phyloP scores from a whole-genome alignment of 1,140 invertebrate species.

The Helicoverpa zea region DNA sequence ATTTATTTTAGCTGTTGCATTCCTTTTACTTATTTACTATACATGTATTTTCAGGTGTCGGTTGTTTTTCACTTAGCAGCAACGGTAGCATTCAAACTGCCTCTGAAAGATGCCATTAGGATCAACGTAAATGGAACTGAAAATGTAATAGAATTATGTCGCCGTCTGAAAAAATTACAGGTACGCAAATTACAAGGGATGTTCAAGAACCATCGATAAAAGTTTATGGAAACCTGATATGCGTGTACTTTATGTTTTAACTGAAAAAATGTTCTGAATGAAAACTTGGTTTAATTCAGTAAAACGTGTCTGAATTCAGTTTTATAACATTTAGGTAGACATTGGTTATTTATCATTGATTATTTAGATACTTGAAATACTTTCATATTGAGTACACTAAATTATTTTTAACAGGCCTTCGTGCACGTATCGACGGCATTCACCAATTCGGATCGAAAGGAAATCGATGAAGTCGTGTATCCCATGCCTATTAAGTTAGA shows the following conservation, averaged over 20 bases:
- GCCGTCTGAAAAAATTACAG: constrained; percentile 43
- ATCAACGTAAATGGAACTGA: constrained; percentile 40
- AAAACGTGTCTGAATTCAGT: no score
- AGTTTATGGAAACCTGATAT: no score
- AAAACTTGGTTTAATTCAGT: no score
- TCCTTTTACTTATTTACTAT: no score
- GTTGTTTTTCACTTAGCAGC: constrained; percentile 49
- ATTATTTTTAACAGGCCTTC: constrained; percentile 32
- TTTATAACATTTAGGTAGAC: no score
- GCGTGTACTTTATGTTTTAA: background rate
- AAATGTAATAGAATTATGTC: constrained; percentile 41
- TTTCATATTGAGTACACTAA: no score
- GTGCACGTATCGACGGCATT: constrained; percentile 51
- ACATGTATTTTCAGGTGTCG: constrained; percentile 9
- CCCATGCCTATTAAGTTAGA: constrained; percentile 33
- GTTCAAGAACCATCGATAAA: no score
- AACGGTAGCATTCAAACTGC: constrained; percentile 26
- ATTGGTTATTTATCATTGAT: no score
- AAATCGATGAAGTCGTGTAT: constrained; percentile 46
- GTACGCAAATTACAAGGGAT: background rate
- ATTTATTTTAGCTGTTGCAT: no score
- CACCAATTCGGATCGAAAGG: constrained; percentile 42
- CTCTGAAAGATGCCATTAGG: constrained; percentile 21
- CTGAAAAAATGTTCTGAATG: no score
- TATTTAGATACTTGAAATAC: no score